Evolutionary conservation across 2,797 vertebrate genomes (phyloP), one percentile per base, ranked within the genome.

Genomic region (Rhinichthys osculus): DNA sequence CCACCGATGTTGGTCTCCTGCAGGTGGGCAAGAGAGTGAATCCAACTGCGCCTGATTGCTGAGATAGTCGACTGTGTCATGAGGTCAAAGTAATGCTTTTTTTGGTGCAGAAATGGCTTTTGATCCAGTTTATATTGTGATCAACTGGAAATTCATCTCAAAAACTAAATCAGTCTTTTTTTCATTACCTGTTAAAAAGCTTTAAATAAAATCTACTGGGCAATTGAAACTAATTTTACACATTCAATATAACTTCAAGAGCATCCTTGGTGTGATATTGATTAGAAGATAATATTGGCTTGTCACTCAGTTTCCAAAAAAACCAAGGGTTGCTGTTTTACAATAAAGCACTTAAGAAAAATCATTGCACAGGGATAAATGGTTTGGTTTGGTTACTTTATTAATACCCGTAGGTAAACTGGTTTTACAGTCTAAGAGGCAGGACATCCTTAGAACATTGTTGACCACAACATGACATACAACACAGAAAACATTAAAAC

Each of bases 201-300:
- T 54, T 76, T 82, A 90, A 40, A 87, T 93, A 86, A 89, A 16
- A 72, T 40, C 83, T 88, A 88, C 80, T 57, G 90, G 89, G 92
- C 30, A 52, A 17, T 81, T 69, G 10, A 38, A 81, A 67, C 30
- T 38, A 50, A 50, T 50, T 67, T 81, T 17, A 21, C 30, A 38
- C 13, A 38, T 52, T 70, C 17, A 54, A 38, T 81, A 69, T 4
- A 66, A 70, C 14, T 38, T 69, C 6, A 14, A 70, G 47, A 70
- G 33, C 30, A 17, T 35, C 42, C 42, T 16, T 67, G 14, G 23
- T 35, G 62, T 50, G 40, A 33, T 81, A 69, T 69, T 35, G 47
- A 81, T 81, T 69, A 35, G 44, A 52, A 50, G 30, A n/a, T 50
- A 4, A 69, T 70, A 52, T 38, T 33, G 10, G 44, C 10, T 78